Evolutionary conservation across 2,797 vertebrate genomes (phyloP), one percentile per base, ranked within the genome.

Genomic region (Rhinatrema bivittatum): DNA sequence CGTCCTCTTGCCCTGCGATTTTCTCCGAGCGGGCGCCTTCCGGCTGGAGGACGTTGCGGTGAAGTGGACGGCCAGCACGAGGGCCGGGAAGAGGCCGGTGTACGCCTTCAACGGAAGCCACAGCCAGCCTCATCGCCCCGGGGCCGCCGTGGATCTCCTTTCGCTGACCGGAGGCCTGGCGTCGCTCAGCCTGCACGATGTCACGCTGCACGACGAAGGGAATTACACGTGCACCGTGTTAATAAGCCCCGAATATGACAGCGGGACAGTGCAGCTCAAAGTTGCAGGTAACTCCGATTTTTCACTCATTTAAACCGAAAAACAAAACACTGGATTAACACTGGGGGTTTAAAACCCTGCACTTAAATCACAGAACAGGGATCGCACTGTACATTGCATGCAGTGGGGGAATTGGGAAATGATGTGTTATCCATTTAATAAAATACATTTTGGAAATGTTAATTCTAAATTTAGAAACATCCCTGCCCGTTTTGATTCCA

Each of bases 141-240:
- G 62, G 12, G 41, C 39, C 10, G 32, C 3, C 3, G 48, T 80
- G 27, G 45, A 76, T 29, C 5, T 23, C 10, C 15, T 2, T 9
- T 10, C 28, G 9, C 17, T 79, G 9, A 39, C 48, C 5, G 17
- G 36, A 2, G 54, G 65, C 10, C 53, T 73, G 5, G 76, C 69
- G 1, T 74, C 76, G 1, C 51, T 82, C 31, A 56, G 22, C 29
- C 47, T 79, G 7, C 15, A 2, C 3, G 64, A 70, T 15, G 48
- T 75, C 25, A 62, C 56, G 3, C 28, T 79, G 25, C 38, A 25
- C 5, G 68, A 78, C 18, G 70, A 68, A 16, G 77, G 76, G 3
- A 8, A 47, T 8, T 82, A 79, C 56, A 68, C 46, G 20, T 82
- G 79, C 46, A 59, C 59, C 3, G 39, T 80, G 32, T 52, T 64